Conservation (phyloP, 2,888 invertebrate species). For the Aspidiotus destructor region DNA sequence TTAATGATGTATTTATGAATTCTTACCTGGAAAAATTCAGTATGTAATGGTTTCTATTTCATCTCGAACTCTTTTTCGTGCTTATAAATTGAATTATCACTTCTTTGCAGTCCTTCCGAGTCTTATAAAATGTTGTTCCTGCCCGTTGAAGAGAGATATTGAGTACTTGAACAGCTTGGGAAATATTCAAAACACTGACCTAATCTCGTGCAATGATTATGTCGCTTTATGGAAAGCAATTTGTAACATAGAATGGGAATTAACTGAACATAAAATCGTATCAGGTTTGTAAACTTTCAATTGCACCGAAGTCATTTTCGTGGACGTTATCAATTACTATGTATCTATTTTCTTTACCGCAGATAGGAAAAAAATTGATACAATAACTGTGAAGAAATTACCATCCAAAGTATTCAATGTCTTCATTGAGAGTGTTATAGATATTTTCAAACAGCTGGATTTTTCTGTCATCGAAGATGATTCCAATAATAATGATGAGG, state of each 20-base stretch:
- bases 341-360: background rate
- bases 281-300: background rate
- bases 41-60: slow-evolving; percentile 2
- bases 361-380: background rate
- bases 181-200: background rate
- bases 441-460: slow-evolving; percentile 22
- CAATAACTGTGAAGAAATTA: background rate
- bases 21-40: slow-evolving; percentile 16
- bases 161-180: slow-evolving; percentile 9
- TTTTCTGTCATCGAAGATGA: slow-evolving; percentile 11
- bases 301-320: no score
- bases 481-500: no score
- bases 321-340: background rate
- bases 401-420: slow-evolving; percentile 11
- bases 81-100: slow-evolving; percentile 1
- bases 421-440: slow-evolving; percentile 7
- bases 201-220: background rate
- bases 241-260: background rate
- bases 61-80: background rate
- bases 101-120: slow-evolving; percentile 14
- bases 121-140: slow-evolving; percentile 13
- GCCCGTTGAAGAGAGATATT: background rate
- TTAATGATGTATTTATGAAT: slow-evolving; percentile 16
- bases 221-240: background rate
- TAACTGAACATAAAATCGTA: background rate